Evolutionary conservation across 2,113 vertebrate species (phyloP), one percentile per base, ranked within the genome.

Genomic region (Chaetorhynchus papuensis): DNA sequence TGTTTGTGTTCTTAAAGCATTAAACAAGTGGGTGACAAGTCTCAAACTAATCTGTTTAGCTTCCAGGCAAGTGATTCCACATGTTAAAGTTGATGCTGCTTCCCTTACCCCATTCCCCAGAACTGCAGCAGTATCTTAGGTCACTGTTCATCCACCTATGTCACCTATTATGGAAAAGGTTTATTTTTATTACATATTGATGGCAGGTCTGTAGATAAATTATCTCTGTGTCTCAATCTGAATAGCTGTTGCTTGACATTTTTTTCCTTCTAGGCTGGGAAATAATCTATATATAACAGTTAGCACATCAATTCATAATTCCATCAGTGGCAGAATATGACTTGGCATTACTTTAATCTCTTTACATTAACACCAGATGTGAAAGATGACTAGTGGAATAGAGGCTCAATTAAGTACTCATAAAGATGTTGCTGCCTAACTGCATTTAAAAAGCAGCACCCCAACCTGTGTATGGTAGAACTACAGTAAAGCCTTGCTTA

Each of bases 1-100:
- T 56, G 6, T 87, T 96, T 92, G 53, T 94, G 39, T 71, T 93
- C 85, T 87, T 96, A 82, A 79, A 93, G 64, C 56, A 74, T 70
- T 85, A 87, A 91, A 66, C 41, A 82, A 92, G 53, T 57, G 50
- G 33, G 30, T 94, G 80, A 94, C 92, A 88, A 92, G 72, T 87
- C 85, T 95, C n/a, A 80, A 44, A 37, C 47, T 65, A 87, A 83
- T 85, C 70, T 93, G 33, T 94, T 89, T 54, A 59, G 44, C 63
- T 96, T 87, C 74, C 72, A 91, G 72, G 19, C 59, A 57, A 96
- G 86, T 92, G 76, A 63, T 79, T 83, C 88, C 77, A 79, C 57
- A 28, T 93, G 87, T 91, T 88, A 44, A 76, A 88, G 45, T 75
- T 87, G 75, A 49, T 93, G 42, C 78, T 83, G 61, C 68, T 82